Percentiles rank a stretch among this genome's conserved stretches.
Evolutionary conservation across 2,113 vertebrate genomes (phyloP).

Genomic region (Phrynosoma blainvillii): DNA sequence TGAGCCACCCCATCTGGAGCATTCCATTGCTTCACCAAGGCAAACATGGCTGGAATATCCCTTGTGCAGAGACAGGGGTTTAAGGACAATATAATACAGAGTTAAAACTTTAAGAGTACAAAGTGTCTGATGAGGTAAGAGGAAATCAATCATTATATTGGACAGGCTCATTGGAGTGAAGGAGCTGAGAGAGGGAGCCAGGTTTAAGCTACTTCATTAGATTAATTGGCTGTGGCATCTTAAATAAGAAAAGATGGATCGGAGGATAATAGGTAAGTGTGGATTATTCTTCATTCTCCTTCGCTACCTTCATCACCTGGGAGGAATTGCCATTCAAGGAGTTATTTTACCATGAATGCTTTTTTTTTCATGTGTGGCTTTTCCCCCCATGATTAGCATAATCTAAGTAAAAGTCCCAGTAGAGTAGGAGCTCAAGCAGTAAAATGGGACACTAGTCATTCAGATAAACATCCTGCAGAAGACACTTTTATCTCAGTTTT

Average conservation of each 20-base stretch:
- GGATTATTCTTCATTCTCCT: slow-evolving; percentile 45
- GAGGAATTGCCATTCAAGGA: slow-evolving; percentile 1
- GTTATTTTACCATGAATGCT: background rate
- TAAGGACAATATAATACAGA: background rate
- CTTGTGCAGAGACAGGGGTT: background rate
- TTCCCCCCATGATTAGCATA: background rate
- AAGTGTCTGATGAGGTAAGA: background rate
- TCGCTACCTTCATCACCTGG: background rate
- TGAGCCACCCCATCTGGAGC: background rate
- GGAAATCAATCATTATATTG: accelerated
- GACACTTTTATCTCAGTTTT: background rate
- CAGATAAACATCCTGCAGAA: background rate
- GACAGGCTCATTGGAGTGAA: background rate
- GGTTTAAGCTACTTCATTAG: slow-evolving; percentile 37
- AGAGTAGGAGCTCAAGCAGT: background rate
- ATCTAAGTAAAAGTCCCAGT: background rate
- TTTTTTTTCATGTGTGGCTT: background rate
- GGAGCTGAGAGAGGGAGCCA: background rate
- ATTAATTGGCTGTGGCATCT: slow-evolving; percentile 47
- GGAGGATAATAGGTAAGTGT: background rate
- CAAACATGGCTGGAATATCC: too few relatives aligned
- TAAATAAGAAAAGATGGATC: slow-evolving; percentile 44
- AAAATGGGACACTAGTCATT: background rate
- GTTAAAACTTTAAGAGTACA: background rate
- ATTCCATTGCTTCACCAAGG: background rate